Conservation (phyloP, 2,888 invertebrate species). For the Nowickia ferox region DNA sequence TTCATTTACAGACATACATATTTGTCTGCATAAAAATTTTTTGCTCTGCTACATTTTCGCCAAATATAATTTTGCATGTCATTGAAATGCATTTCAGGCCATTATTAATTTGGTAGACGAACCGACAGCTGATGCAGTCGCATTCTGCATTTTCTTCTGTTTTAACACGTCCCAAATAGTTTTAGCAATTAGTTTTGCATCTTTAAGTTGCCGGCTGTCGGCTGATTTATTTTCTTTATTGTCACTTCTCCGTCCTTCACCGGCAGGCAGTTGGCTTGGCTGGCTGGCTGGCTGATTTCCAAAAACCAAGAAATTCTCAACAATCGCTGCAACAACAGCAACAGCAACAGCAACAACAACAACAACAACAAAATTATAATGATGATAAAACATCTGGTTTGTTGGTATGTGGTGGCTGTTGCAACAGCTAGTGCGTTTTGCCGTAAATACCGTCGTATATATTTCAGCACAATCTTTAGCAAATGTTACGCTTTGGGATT, state of each 20-base stretch:
- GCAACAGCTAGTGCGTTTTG: neutral
- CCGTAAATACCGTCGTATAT: neutral
- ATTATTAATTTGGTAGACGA: constrained; percentile 60
- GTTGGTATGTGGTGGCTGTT: constrained; percentile 9
- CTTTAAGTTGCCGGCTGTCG: constrained; percentile 50
- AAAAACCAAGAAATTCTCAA: constrained; percentile 41
- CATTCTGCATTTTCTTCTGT: constrained; percentile 34
- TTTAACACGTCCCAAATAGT: constrained; percentile 27
- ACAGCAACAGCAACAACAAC: constrained; percentile 20
- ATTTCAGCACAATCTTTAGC: constrained; percentile 44
- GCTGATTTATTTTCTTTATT: constrained; percentile 21
- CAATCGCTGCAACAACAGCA: neutral
- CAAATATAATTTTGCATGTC: constrained; percentile 54
- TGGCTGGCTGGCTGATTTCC: constrained; percentile 43
- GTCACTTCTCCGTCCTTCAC: constrained; percentile 7
- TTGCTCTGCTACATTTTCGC: constrained; percentile 11
- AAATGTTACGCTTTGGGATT: constrained; percentile 67
- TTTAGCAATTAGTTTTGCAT: constrained; percentile 57
- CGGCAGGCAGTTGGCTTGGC: neutral
- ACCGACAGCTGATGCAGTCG: constrained; percentile 53
- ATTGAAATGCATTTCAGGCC: constrained; percentile 69
- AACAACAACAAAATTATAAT: neutral
- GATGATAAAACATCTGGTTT: constrained; percentile 49
- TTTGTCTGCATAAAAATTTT: neutral
- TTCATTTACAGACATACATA: no score